A percentile compares a stretch with the other conserved stretches of the same genome.
phyloP scores from a whole-genome alignment of 2,113 vertebrate species.

The Poeciliopsis occidentalis region DNA sequence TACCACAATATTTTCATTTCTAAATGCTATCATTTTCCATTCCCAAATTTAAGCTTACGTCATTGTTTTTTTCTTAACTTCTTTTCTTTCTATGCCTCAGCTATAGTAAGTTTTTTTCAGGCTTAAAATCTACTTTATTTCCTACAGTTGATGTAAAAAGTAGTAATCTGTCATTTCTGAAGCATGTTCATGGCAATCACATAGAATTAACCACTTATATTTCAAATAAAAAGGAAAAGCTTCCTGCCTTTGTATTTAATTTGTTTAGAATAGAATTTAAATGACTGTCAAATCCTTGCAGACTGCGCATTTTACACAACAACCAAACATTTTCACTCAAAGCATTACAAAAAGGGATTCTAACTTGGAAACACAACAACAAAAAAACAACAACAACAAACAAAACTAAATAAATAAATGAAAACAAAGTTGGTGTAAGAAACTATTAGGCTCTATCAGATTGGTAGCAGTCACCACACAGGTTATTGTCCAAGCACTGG shows the following conservation, averaged over 20 bases:
- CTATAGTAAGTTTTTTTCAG: too few relatives aligned
- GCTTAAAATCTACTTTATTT: not conserved
- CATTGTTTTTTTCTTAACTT: too few relatives aligned
- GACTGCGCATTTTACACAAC: not conserved
- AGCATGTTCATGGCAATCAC: not conserved
- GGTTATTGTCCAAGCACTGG: conserved; percentile 62
- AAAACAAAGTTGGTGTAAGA: conserved; percentile 28
- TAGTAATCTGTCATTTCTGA: not conserved
- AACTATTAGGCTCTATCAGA: conserved; percentile 24
- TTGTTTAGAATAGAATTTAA: not conserved
- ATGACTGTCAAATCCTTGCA: not conserved
- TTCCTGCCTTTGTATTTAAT: not conserved
- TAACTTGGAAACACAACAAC: not conserved
- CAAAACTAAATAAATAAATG: not conserved
- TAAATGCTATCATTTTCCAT: not conserved
- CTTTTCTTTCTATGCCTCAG: too few relatives aligned
- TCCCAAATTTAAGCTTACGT: not conserved
- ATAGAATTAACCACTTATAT: not conserved
- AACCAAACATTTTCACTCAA: not conserved
- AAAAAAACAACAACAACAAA: too few relatives aligned
- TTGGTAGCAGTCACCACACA: conserved; percentile 15
- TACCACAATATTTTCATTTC: not conserved
- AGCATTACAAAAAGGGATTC: conserved; percentile 6
- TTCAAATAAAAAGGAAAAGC: not conserved
- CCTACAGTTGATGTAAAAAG: not conserved